Percentiles rank a stretch among this genome's conserved stretches.
These are phyloP conservation scores for Pseudomugil gertrudae DNA, from an alignment of 2,797 vertebrate genomes.

Conservation along the genomic window DNA sequence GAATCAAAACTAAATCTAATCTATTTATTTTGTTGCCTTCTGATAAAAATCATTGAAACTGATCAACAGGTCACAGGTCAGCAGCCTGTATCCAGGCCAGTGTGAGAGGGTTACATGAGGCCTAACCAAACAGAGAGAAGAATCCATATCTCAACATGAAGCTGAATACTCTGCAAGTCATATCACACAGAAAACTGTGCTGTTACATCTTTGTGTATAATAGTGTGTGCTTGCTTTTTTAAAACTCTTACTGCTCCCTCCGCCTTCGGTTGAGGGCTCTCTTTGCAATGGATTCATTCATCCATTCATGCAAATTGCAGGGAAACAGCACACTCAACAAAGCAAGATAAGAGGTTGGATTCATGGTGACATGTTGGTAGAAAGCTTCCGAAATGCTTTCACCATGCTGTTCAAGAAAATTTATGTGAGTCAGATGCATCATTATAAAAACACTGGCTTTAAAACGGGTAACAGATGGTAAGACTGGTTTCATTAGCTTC, in stretches of 20 bases:
- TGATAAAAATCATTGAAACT: conserved; percentile 8
- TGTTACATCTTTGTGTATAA: conserved; percentile 5
- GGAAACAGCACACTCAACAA: conserved; percentile 38
- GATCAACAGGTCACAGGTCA: conserved; percentile 6
- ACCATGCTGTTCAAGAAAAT: conserved; percentile 28
- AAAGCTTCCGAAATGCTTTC: conserved; percentile 50
- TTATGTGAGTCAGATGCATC: conserved; percentile 30
- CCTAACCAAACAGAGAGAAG: not conserved
- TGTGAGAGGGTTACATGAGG: not conserved
- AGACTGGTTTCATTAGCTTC: conserved; percentile 15
- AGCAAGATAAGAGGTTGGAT: conserved; percentile 37
- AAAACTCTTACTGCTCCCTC: conserved; percentile 1
- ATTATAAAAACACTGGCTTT: conserved; percentile 25
- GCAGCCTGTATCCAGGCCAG: not conserved
- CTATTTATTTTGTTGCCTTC: not conserved
- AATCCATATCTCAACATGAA: not conserved
- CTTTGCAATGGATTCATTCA: conserved; percentile 14
- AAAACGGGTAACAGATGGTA: conserved; percentile 51
- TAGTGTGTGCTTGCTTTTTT: not conserved
- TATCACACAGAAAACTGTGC: not conserved
- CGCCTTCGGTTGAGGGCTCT: conserved; percentile 40
- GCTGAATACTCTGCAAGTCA: not conserved
- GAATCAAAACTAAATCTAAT: not conserved
- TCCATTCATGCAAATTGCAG: conserved; percentile 56
- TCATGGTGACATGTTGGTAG: conserved; percentile 19